Conservation (phyloP, 1,140 invertebrate genomes). For the Eulimnadia texana region DNA sequence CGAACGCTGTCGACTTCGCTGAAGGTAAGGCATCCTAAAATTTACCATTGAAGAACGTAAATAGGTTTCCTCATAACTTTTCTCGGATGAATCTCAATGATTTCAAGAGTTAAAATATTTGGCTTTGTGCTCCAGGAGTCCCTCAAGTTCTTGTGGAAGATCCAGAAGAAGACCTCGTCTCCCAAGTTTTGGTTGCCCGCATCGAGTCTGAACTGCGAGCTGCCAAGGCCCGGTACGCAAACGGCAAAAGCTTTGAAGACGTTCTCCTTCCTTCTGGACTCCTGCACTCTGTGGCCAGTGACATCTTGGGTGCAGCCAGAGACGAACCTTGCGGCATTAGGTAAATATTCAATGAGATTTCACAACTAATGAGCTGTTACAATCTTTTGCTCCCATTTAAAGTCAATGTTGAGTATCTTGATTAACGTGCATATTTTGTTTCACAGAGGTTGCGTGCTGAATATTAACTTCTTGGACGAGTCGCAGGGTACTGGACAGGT, state of each 20-base stretch:
- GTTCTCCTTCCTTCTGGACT: constrained; percentile 3
- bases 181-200: neutral
- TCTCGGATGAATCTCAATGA: too few species aligned
- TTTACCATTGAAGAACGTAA: too few species aligned
- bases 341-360: too few species aligned
- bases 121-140: neutral
- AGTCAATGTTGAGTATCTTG: too few species aligned
- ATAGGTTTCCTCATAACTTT: too few species aligned
- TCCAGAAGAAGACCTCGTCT: constrained; percentile 6
- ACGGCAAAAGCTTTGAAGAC: neutral
- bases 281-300: neutral
- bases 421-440: neutral
- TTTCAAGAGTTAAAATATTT: too few species aligned
- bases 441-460: constrained; percentile 3
- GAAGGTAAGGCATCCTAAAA: too few species aligned
- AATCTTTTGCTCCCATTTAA: too few species aligned
- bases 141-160: neutral
- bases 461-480: constrained; percentile 2
- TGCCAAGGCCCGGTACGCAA: neutral
- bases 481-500: neutral
- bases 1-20: neutral
- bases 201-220: constrained; percentile 5
- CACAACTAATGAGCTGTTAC: too few species aligned
- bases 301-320: constrained; percentile 1
- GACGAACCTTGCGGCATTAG: constrained; percentile 6